Evolutionary conservation across 2,797 vertebrate genomes (phyloP).

Genomic region (Toxotes lorentzi): DNA sequence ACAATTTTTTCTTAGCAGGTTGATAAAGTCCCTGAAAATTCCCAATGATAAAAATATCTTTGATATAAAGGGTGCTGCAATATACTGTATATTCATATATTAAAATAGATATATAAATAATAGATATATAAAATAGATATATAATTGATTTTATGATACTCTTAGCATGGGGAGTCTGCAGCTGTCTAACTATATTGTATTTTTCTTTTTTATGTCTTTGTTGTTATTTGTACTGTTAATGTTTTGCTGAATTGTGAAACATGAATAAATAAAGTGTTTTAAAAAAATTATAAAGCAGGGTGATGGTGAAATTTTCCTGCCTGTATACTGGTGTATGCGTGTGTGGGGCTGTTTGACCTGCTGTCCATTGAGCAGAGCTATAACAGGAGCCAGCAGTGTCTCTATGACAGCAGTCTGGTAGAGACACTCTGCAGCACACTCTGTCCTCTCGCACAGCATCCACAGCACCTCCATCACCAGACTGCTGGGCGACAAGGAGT

Average conservation of each 20-base stretch:
- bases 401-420: slow-evolving; percentile 85
- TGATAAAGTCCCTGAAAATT: not conserved
- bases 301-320: no score
- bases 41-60: no score
- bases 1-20: not conserved
- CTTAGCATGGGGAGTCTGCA: no score
- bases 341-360: slow-evolving; percentile 80
- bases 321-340: not conserved
- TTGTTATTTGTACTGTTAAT: no score
- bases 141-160: no score
- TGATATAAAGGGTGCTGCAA: no score
- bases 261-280: not conserved
- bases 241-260: not conserved
- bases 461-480: slow-evolving; percentile 91
- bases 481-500: slow-evolving; percentile 87
- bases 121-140: no score
- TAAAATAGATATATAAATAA: no score
- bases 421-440: slow-evolving; percentile 90
- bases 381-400: slow-evolving; percentile 88
- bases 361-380: slow-evolving; percentile 85
- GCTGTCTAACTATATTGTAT: no score
- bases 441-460: slow-evolving; percentile 91
- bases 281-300: no score
- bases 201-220: no score
- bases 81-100: no score